Evolutionary conservation across 2,113 vertebrate species (phyloP), one percentile per base, ranked within the genome.

Genomic region (Smithornis capensis): DNA sequence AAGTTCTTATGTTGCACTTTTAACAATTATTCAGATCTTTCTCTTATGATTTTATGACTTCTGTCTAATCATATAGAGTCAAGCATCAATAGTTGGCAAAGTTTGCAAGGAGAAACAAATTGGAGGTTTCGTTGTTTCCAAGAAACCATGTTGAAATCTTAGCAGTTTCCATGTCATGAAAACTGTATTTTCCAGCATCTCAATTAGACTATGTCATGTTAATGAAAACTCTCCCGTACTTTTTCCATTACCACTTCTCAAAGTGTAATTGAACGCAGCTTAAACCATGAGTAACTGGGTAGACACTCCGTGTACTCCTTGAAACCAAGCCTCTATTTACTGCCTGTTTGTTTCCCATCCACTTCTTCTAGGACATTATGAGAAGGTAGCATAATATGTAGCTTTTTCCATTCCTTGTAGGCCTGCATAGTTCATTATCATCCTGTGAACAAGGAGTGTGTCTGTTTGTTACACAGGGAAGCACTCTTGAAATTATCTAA

Each of bases 341-440:
- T 64, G 7, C 8, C 57, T 62, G 15, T 23, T 0, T 0, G 12
- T 68, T 83, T 80, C n/a, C 24, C 47, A 63, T 12, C 8, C 10
- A 22, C 10, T 50, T 60, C 28, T 57, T 75, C 8, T 33, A 23
- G 31, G 10, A 75, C 13, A 57, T 68, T 31, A 37, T 29, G 27
- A 67, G 31, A 78, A 52, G 1, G 6, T 67, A n/a, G 18, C 7
- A 18, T 40, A 45, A 87, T 89, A 44, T 37, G 18, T n/a, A 2
- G 0, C 5, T 53, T 83, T 25, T 62, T 56, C 19, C 7, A 31
- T 83, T 81, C 45, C 40, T 50, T 47, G 22, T 38, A 47, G 14
- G 35, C 14, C 33, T 78, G 23, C 35, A 11, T 40, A 80, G 23
- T n/a, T 56, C 33, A 18, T 5, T 63, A 22, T 57, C 4, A 10